Base-by-base conservation (phyloP, 2,797 vertebrate genomes). In the Acipenser ruthenus region DNA sequence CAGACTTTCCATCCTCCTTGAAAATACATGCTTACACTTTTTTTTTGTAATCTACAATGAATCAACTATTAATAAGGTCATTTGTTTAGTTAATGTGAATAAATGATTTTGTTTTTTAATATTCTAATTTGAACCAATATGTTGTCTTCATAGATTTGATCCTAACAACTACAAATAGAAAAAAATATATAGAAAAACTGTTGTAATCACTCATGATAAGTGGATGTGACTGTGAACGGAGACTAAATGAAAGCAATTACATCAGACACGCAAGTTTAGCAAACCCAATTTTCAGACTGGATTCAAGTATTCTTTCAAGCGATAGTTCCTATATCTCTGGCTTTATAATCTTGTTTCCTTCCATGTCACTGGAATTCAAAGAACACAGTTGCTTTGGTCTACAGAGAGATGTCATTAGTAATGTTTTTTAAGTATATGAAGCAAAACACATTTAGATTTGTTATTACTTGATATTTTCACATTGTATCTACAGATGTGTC, bases 361-460 rank as follows among this genome's bases (percentile, higher is more conserved):
- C 67, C 67, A 65, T 69, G 67, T 73, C 72, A 70, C 15, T 47
- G 68, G 51, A 60, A 67, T 68, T 53, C 50, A 50, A 55, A 50
- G 18, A 50, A 49, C 50, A 62, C 49, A 63, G 51, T 50, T 63
- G 55, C 67, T 50, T 55, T 49, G 56, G 65, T 48, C 58, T 62
- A 72, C 60, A 50, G 64, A 18, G 66, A 60, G 70, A 64, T 64
- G 60, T 70, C 23, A 67, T 72, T 75, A 72, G 71, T 73, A 37
- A 37, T 73, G 66, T 65, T 66, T 75, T 69, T 75, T 66, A 75
- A 75, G 72, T 65, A 72, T 68, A 67, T 59, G 18, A 62, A 71
- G 69, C 67, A 72, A 72, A 74, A 73, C 67, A 51, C 64, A 49
- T 74, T 68, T 69, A 68, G 67, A 62, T 66, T 51, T 58, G 61